Base-by-base conservation (phyloP, 1,140 invertebrate species). In the Aphaenogaster floridana region DNA sequence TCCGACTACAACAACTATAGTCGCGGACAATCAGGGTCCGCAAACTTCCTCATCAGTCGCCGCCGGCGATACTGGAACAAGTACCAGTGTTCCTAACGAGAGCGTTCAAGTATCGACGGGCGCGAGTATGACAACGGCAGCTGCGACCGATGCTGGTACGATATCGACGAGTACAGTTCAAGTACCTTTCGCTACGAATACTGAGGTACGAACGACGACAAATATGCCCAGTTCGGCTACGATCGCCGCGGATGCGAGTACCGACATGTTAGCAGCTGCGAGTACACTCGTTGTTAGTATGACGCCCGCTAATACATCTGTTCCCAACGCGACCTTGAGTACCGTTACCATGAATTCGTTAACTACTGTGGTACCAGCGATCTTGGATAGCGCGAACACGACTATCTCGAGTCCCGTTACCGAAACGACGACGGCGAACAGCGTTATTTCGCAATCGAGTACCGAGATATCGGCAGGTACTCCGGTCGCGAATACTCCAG, bases 291-390 rank as follows among this genome's bases (percentile, higher is more conserved):
- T 13, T 13, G n/a, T 39, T 42, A 21, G 15, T 36, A 69, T 36
- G 42, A 80, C 3, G 28, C 13, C 42, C 11, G n/a, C 8, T 21
- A 72, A 72, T 7, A 42, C n/a, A 6, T 39, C 36, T 28, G 13
- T 15, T n/a, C 36, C 15, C 21, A 21, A 28, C 8, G 52, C 15
- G 42, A 69, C 21, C 21, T 48, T 50, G 13, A 85, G 63, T 63
- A 74, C 81, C 21, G 72, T 45, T 39, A 81, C 45, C 36, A 36
- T 61, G 48, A 89, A 79, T 50, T 59, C 84, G 68, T 42, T 50
- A 57, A 61, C n/a, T 15, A 7, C 50, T 34, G 39, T 42, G 28
- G 50, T 66, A 28, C 68, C 83, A n/a, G 61, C 48, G 0, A 52
- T n/a, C 21, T 21, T 21, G 54, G 50, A 28, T 50, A 39, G 15